Base-by-base conservation (phyloP, 2,888 invertebrate genomes). In the Sesamia inferens region DNA sequence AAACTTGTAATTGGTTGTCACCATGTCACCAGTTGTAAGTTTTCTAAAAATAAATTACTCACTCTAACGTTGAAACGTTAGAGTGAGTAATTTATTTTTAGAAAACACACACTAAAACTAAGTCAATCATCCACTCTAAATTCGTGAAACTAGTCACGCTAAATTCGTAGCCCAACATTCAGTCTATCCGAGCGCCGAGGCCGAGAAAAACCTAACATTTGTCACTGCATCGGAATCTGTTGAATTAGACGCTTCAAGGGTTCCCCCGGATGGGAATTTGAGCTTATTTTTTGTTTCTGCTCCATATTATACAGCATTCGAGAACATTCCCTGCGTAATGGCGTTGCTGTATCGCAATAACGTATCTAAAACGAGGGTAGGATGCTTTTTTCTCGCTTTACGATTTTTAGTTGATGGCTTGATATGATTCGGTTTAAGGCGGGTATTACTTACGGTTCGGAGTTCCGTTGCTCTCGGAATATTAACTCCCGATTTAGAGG, bases 171-270 rank as follows among this genome's bases (percentile, higher is more conserved):
- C 91, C 87, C 75, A 14, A 71, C 87, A 73, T 78, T 82, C 79
- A 86, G 90, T 89, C 87, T 87, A 79, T 82, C 81, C 89, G 84
- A 86, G 89, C 88, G 87, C 87, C 81, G 87, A 84, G 90, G 87
- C 87, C 87, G 89, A 88, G 90, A 94, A 94, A 93, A 94, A 93
- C 93, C 93, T 93, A 92, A 94, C 95, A 95, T 95, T 95, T 95
- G 94, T 95, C 95, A 95, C 95, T 94, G 94, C 95, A 95, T 95
- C 87, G 94, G 94, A 95, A 95, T 95, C 94, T 94, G 93, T 93
- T 92, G 93, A 94, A 95, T 95, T 95, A 94, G 93, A 92, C 91
- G 93, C 91, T 91, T 88, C 89, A 89, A 89, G 90, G 89, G 91
- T 90, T 92, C 88, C 85, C 87, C 87, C 87, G 86, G 88, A 89